Conservation (phyloP, 1,140 invertebrate species). For the Drosophila trapezifrons region DNA sequence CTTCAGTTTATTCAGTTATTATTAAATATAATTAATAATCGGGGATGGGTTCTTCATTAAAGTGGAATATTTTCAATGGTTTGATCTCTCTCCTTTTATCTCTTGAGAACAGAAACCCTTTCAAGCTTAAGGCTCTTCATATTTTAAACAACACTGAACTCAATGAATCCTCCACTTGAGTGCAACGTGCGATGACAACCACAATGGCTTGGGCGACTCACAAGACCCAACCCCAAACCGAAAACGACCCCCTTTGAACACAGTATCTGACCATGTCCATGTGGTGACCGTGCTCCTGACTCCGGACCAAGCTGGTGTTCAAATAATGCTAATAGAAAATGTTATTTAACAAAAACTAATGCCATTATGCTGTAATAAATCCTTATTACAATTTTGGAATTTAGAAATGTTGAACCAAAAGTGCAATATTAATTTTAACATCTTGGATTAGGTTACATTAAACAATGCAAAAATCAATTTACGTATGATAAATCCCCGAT, state of each 20-base stretch:
- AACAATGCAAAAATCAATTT: neutral
- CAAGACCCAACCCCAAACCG: neutral
- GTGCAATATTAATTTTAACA: neutral
- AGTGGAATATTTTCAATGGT: too few relatives aligned
- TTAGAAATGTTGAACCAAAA: too few relatives aligned
- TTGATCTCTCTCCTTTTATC: too few relatives aligned
- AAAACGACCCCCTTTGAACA: slow-evolving; percentile 3
- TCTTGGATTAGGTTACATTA: too few relatives aligned
- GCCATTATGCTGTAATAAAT: neutral
- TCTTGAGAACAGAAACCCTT: neutral
- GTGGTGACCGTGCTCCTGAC: neutral
- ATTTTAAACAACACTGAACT: neutral
- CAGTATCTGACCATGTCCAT: slow-evolving; percentile 11
- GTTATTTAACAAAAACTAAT: neutral
- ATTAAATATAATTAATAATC: neutral
- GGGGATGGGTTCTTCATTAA: too few relatives aligned
- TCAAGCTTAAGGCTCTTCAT: neutral
- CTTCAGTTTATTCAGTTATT: neutral
- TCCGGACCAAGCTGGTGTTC: neutral
- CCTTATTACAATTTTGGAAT: neutral
- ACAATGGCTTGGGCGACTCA: neutral
- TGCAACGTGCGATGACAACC: slow-evolving; percentile 18
- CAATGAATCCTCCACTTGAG: neutral
- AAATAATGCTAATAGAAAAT: slow-evolving; percentile 8
- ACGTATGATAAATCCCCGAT: neutral